Base-by-base conservation (phyloP, 2,113 vertebrate genomes). In the Thryonomys swinderianus region DNA sequence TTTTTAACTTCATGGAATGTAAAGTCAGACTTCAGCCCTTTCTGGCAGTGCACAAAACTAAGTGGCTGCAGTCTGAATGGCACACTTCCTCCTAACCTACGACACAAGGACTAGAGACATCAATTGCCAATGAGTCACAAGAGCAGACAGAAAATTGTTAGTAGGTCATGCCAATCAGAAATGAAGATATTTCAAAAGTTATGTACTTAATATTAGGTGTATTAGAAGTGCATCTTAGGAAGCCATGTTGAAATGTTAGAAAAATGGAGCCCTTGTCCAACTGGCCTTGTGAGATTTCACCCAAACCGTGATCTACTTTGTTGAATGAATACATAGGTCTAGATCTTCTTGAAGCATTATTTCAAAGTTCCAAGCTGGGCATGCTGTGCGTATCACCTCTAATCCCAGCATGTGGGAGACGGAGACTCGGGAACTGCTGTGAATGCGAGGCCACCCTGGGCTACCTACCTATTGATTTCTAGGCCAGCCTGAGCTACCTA, bases 111-210 rank as follows among this genome's bases (percentile, higher is more conserved):
- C 66, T 71, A 89, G 80, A 96, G 92, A 97, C 97, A 92, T 14
- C 89, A 91, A 40, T 79, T 78, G 69, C 57, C 84, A 85, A 89
- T 91, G 82, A 91, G 84, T 87, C 91, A 96, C 97, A 88, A 88
- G 78, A 94, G 69, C 94, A 96, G 93, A 97, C 94, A 95, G 85
- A 85, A 96, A 90, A 95, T 8, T 90, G 93, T 96, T 96, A 94
- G 95, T 86, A 91, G 80, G 21, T 45, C 32, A 73, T 62, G 82
- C 86, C 69, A 74, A 53, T 59, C 78, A 95, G 89, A 71, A 93
- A 94, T 80, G 59, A 92, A 55, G 85, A 89, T 85, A 55, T 2
- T 95, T 93, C 30, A 16, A 85, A 84, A 90, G 45, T 61, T 4
- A 16, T 93, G 74, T 67, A 30, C 37, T 45, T 45, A 53, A 78